These are phyloP conservation scores for Clarias batrachus DNA, from an alignment of 2,113 vertebrate species.

Conservation along the genomic window DNA sequence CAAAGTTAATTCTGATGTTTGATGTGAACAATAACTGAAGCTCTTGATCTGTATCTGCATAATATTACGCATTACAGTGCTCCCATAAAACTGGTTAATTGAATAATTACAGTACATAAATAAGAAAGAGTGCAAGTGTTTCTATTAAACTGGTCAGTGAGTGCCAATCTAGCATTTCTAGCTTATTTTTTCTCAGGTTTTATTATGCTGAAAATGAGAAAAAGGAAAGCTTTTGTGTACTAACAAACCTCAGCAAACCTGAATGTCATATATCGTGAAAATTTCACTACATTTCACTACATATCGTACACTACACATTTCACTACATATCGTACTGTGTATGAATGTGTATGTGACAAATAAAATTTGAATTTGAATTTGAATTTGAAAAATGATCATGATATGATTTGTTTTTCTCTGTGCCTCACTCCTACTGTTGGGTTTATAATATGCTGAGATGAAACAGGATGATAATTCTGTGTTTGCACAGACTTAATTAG, in stretches of 20 bases:
- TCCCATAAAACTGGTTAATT: too few relatives aligned
- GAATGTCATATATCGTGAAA: background rate
- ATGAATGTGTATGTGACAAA: too few relatives aligned
- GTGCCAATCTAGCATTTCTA: background rate
- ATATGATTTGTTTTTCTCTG: conserved; percentile 1
- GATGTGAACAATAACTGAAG: background rate
- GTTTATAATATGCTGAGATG: background rate
- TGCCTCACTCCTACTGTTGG: background rate
- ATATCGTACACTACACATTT: too few relatives aligned
- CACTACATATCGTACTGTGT: too few relatives aligned
- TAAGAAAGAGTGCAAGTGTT: background rate
- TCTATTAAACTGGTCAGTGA: background rate
- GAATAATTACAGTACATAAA: background rate
- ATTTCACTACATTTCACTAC: too few relatives aligned
- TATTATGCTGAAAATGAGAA: background rate
- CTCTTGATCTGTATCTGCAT: background rate
- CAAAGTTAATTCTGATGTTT: background rate
- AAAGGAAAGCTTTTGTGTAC: background rate
- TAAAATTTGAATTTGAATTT: too few relatives aligned
- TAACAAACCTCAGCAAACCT: background rate
- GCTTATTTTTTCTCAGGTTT: background rate
- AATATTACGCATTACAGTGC: background rate
- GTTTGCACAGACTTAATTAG: conserved; percentile 43
- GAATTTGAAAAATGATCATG: background rate
- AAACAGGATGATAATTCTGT: background rate